These are phyloP conservation scores for Semotilus atromaculatus DNA, from an alignment of 2,797 vertebrate genomes.

Conservation along the genomic window DNA sequence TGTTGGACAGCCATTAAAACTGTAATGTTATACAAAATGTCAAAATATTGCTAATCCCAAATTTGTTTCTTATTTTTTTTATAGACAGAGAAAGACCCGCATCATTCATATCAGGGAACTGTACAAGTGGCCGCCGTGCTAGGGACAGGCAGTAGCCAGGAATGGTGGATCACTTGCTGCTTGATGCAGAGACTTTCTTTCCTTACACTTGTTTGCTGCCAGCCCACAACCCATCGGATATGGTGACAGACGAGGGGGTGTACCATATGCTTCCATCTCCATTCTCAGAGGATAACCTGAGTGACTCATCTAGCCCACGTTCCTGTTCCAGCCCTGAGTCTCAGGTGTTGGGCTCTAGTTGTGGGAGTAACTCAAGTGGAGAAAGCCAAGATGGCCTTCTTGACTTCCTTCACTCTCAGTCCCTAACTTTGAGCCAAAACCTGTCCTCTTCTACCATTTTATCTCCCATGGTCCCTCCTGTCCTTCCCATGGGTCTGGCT, in stretches of 20 bases:
- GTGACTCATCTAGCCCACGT: constrained; percentile 89
- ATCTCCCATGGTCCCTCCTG: constrained; percentile 59
- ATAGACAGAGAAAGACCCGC: neutral
- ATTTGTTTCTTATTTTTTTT: neutral
- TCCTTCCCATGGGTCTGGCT: constrained; percentile 74
- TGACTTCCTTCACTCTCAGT: constrained; percentile 90
- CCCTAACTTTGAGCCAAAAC: constrained; percentile 76
- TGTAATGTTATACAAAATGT: neutral
- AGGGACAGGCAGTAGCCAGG: constrained; percentile 55
- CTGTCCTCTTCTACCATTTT: constrained; percentile 23
- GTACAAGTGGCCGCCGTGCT: constrained; percentile 43
- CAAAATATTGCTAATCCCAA: neutral
- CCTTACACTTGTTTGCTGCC: constrained; percentile 66
- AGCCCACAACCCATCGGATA: constrained; percentile 78
- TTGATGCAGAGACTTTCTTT: constrained; percentile 91
- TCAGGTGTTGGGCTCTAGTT: constrained; percentile 89
- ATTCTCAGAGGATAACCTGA: constrained; percentile 90
- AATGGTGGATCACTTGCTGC: constrained; percentile 96
- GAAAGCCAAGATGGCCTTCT: constrained; percentile 91
- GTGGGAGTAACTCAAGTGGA: constrained; percentile 79
- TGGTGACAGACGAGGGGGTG: constrained; percentile 82
- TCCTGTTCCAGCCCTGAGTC: constrained; percentile 93
- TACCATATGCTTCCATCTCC: constrained; percentile 91
- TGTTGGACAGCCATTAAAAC: neutral
- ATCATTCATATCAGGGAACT: constrained; percentile 40